phyloP scores from a whole-genome alignment of 2,888 invertebrate species.

The Drosophila fulvimacula region DNA sequence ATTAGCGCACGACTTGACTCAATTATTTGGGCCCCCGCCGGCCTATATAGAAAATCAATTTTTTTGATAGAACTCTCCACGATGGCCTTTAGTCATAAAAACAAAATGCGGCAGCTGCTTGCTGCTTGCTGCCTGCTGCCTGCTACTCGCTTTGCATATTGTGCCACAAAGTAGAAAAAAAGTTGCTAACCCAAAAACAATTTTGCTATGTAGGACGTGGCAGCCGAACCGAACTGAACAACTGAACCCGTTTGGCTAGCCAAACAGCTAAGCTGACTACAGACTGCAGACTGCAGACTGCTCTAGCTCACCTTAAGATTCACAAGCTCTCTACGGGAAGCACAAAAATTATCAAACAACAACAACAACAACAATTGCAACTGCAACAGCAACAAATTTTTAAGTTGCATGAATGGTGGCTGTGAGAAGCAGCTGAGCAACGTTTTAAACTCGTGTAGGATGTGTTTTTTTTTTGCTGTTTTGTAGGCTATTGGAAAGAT shows the following conservation, averaged over 20 bases:
- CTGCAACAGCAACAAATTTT: slow-evolving; percentile 29
- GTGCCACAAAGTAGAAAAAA: slow-evolving; percentile 24
- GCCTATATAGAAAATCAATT: slow-evolving; percentile 71
- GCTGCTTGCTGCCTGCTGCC: not conserved
- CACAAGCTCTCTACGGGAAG: slow-evolving; percentile 43
- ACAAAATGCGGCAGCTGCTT: slow-evolving; percentile 13
- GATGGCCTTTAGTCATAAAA: slow-evolving; percentile 50
- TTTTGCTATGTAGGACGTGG: slow-evolving; percentile 12
- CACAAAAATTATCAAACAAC: slow-evolving; percentile 58
- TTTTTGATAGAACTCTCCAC: slow-evolving; percentile 58
- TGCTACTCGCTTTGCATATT: slow-evolving; percentile 55
- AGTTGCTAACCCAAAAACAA: slow-evolving; percentile 69
- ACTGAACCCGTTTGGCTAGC: slow-evolving; percentile 75
- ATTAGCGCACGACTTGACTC: slow-evolving; percentile 68
- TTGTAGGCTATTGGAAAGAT: slow-evolving; percentile 84
- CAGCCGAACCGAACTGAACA: slow-evolving; percentile 10
- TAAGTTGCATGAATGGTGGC: slow-evolving; percentile 69
- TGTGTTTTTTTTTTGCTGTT: slow-evolving; percentile 40
- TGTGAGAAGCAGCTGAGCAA: slow-evolving; percentile 69
- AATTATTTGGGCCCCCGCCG: slow-evolving; percentile 47
- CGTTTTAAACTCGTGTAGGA: slow-evolving; percentile 78
- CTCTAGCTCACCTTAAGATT: slow-evolving; percentile 48
- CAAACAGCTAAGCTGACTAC: slow-evolving; percentile 7
- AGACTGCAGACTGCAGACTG: not conserved
- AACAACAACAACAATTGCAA: slow-evolving; percentile 31